These are phyloP conservation scores for Eufriesea mexicana DNA, from an alignment of 1,140 invertebrate species.

Conservation along the genomic window DNA sequence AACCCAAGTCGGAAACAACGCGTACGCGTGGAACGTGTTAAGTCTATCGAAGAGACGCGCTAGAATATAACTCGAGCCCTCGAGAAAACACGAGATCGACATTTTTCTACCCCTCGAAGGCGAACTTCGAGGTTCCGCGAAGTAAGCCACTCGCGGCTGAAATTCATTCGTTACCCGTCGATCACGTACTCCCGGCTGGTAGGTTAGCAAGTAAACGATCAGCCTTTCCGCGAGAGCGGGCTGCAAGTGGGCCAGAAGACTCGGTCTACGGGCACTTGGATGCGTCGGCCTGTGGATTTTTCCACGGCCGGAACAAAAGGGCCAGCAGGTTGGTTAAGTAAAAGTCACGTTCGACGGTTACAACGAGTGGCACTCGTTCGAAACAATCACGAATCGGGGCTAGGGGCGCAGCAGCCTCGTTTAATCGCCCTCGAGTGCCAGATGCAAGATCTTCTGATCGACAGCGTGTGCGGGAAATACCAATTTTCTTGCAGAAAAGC, in stretches of 20 bases:
- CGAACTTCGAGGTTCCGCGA: background rate
- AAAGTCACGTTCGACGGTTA: slow-evolving; percentile 69
- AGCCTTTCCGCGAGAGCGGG: slow-evolving; percentile 15
- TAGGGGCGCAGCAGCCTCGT: background rate
- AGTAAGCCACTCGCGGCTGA: background rate
- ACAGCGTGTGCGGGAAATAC: background rate
- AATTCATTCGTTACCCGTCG: slow-evolving; percentile 36
- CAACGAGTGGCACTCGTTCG: slow-evolving; percentile 59
- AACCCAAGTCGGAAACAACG: too few relatives aligned
- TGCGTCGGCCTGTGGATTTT: slow-evolving; percentile 33
- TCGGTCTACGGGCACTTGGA: slow-evolving; percentile 47
- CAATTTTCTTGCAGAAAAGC: background rate
- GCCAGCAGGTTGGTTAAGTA: slow-evolving; percentile 31
- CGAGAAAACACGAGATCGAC: background rate
- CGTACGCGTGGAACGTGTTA: too few relatives aligned
- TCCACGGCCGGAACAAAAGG: slow-evolving; percentile 37
- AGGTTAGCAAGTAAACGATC: slow-evolving; percentile 30
- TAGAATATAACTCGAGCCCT: background rate
- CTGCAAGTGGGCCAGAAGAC: slow-evolving; percentile 53
- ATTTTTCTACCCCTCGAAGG: background rate
- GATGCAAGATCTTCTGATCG: background rate
- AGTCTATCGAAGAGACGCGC: background rate
- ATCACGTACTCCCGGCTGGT: slow-evolving; percentile 24
- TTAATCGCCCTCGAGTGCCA: slow-evolving; percentile 24
- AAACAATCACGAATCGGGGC: slow-evolving; percentile 63